phyloP scores from a whole-genome alignment of 2,888 invertebrate genomes.

The Pyrrhia umbra region DNA sequence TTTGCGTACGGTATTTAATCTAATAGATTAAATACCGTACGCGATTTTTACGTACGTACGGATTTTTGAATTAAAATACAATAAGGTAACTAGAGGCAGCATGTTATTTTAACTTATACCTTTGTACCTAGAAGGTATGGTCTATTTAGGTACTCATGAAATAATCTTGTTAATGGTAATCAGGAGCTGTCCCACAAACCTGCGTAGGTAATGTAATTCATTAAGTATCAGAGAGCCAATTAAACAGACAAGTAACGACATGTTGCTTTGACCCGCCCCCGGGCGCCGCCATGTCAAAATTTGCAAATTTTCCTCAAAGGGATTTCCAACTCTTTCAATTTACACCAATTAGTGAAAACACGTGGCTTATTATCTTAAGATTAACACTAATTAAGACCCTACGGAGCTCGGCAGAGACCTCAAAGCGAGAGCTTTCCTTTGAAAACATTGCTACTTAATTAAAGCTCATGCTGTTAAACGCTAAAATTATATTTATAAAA shows the following conservation, averaged over 20 bases:
- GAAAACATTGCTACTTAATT: conserved; percentile 82
- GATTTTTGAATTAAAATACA: too few species aligned
- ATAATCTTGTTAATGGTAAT: conserved; percentile 11
- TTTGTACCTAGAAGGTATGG: neutral
- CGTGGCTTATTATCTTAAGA: conserved; percentile 87
- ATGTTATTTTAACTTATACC: neutral
- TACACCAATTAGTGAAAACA: conserved; percentile 84
- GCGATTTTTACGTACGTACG: too few species aligned
- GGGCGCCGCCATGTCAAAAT: conserved; percentile 37
- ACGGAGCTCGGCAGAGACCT: conserved; percentile 73
- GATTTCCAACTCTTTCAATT: conserved; percentile 74
- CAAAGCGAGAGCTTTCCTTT: conserved; percentile 84
- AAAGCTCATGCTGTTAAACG: conserved; percentile 66
- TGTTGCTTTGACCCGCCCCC: conserved; percentile 31
- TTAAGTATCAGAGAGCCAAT: conserved; percentile 46
- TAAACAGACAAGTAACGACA: conserved; percentile 42
- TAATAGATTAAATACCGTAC: too few species aligned
- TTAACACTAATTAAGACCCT: conserved; percentile 87
- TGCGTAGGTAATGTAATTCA: conserved; percentile 38
- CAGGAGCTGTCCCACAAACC: conserved; percentile 5
- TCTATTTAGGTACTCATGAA: neutral
- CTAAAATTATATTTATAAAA: conserved; percentile 62
- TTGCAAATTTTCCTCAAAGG: conserved; percentile 49
- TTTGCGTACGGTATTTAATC: too few species aligned
- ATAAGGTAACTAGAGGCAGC: neutral